Base-by-base conservation (phyloP, 2,797 vertebrate species). In the Dipus sagitta region DNA sequence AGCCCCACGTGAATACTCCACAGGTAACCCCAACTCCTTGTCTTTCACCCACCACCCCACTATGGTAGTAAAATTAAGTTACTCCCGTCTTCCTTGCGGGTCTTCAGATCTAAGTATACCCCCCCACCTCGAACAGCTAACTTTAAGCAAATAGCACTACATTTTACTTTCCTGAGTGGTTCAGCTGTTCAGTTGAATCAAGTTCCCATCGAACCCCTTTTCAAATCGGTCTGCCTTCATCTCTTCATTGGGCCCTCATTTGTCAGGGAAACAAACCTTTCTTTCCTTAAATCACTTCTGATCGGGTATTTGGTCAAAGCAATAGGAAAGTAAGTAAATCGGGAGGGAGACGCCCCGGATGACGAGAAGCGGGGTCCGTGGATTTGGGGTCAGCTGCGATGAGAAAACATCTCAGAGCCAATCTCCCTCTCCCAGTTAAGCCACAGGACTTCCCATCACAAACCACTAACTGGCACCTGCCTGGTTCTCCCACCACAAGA, bases 101-200 rank as follows among this genome's bases (percentile, higher is more conserved):
- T 14, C 67, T 74, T 75, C 26, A 47, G 47, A 11, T 67, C 70
- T 64, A 28, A 38, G 20, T 23, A 17, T n/a, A 38, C n/a, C 78
- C 68, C 30, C 28, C 47, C n/a, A 75, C 68, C 24, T 24, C 76
- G 0, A 10, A 3, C 8, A 3, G 7, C 28, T 54, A 74, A 65
- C 32, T 72, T 75, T 28, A 26, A 72, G 24, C 26, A 75, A 71
- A 62, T 14, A 6, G 42, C 26, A 76, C 7, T 34, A 34, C 23
- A 47, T 83, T 90, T 80, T 60, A 32, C 47, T 79, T 88, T 90
- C n/a, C 79, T 32, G 30, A 87, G 83, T 79, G 32, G 14, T 93
- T 88, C n/a, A 82, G 75, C 12, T 24, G 24, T 81, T 89, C 23
- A 28, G 54, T 30, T 68, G 62, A 77, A 82, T 30, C 2, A 13